Conservation (phyloP, 2,113 vertebrate genomes). For the Microcebus tavaratra region DNA sequence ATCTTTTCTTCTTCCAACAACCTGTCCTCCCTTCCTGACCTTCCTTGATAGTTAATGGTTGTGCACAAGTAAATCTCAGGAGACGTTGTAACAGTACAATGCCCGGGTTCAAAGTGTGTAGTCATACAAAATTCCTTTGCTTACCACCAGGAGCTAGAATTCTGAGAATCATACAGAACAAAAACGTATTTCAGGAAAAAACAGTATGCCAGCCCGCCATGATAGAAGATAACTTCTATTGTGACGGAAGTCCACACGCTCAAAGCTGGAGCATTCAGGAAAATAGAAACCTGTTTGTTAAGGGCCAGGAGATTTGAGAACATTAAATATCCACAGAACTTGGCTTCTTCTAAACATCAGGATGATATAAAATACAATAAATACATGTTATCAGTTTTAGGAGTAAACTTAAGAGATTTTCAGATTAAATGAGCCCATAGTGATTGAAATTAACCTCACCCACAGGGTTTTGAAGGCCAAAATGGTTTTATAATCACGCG, state of each 20-base stretch:
- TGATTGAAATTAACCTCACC: not conserved
- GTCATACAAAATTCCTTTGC: not conserved
- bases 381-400: accelerated
- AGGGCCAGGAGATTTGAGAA: not conserved
- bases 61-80: not conserved
- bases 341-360: not conserved
- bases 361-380: not conserved
- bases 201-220: not conserved
- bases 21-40: not conserved
- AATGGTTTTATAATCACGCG: not conserved
- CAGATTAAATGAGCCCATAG: not conserved
- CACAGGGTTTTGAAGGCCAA: not conserved
- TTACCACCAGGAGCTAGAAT: not conserved
- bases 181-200: not conserved
- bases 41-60: not conserved
- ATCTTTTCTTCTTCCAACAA: slow-evolving; percentile 41
- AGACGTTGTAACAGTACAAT: not conserved
- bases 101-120: not conserved
- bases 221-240: not conserved
- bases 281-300: not conserved
- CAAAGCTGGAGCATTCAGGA: not conserved
- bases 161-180: not conserved
- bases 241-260: not conserved
- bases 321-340: not conserved
- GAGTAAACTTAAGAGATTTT: not conserved